Percentiles rank a stretch among this genome's conserved stretches.
Conservation (phyloP, 2,797 vertebrate species). For the Anguilla obscura region DNA sequence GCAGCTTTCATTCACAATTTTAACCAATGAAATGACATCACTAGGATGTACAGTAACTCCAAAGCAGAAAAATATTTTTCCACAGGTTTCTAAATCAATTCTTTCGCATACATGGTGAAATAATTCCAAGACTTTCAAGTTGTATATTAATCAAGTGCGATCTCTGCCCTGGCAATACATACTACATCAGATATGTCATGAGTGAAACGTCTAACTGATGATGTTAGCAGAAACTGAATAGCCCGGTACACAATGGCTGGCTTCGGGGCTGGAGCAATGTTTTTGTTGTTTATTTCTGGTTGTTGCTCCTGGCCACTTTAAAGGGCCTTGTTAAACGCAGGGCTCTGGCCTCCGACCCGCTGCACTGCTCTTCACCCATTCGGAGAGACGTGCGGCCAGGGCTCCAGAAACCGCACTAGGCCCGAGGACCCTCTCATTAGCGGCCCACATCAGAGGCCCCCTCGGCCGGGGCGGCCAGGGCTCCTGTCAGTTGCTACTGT, state of each 20-base stretch:
- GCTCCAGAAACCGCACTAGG: conserved; percentile 23
- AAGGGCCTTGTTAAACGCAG: conserved; percentile 35
- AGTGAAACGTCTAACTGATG: background rate
- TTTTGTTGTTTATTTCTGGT: conserved; percentile 30
- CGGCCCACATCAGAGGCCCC: conserved; percentile 47
- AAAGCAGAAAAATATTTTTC: background rate
- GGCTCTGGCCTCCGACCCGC: conserved; percentile 44
- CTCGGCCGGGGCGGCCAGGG: conserved; percentile 24
- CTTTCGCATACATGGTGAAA: background rate
- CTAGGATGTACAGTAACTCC: background rate
- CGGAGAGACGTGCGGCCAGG: conserved; percentile 39
- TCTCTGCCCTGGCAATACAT: background rate
- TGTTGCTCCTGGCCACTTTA: conserved; percentile 37
- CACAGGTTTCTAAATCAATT: background rate
- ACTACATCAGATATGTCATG: background rate
- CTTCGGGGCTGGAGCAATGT: background rate
- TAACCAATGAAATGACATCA: background rate
- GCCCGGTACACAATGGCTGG: background rate
- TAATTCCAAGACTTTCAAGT: background rate
- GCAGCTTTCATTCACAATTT: background rate
- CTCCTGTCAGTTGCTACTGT: conserved; percentile 41
- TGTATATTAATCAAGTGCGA: background rate
- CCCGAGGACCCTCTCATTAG: conserved; percentile 40
- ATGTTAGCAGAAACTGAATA: background rate
- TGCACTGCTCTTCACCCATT: conserved; percentile 38